phyloP scores from a whole-genome alignment of 2,113 vertebrate species.

The Saguinus imperator region DNA sequence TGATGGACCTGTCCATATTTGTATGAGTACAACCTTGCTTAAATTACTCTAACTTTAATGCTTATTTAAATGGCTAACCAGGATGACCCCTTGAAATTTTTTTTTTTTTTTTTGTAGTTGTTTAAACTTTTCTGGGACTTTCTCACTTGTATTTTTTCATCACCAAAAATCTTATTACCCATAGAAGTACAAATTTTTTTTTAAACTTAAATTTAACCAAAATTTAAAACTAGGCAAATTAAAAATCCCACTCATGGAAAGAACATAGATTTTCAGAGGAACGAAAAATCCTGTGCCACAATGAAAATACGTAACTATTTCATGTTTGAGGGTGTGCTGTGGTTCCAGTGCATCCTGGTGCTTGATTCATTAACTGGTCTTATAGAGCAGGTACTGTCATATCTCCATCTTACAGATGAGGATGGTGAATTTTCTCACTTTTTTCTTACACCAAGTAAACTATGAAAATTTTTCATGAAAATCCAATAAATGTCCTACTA shows the following conservation, averaged over 20 bases:
- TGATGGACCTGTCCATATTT: background rate
- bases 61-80: background rate
- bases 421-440: background rate
- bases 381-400: fast-evolving
- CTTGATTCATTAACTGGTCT: background rate
- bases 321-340: background rate
- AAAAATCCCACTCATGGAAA: background rate
- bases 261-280: background rate
- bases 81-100: background rate
- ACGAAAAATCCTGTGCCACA: background rate
- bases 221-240: background rate
- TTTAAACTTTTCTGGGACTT: background rate
- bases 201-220: too few species aligned
- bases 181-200: background rate
- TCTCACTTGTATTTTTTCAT: background rate
- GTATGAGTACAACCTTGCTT: background rate
- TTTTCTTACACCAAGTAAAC: background rate
- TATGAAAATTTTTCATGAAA: background rate
- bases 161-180: background rate
- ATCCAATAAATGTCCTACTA: background rate
- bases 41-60: background rate
- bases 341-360: background rate
- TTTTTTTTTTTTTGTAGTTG: background rate
- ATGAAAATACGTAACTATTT: background rate
- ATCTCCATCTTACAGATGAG: background rate